Evolutionary conservation across 2,113 vertebrate species (phyloP).

Genomic region (Phrynocephalus versicolor): DNA sequence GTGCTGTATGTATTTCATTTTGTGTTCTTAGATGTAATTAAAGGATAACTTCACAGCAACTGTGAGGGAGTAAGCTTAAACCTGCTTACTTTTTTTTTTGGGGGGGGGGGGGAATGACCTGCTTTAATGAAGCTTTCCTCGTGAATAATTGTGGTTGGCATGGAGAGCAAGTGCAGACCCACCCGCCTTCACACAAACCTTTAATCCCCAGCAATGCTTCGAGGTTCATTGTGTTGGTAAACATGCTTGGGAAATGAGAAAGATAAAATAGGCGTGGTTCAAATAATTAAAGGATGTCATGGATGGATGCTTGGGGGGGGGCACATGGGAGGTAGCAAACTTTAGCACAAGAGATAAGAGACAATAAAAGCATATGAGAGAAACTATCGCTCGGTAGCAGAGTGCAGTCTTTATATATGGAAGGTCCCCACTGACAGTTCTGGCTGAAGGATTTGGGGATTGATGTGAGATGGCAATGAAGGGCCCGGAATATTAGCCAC

Average conservation of each 20-base stretch:
- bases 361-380: neutral
- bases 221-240: neutral
- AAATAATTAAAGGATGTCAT: neutral
- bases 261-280: conserved; percentile 9
- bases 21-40: conserved; percentile 5
- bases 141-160: neutral
- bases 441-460: too few relatives aligned
- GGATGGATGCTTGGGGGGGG: neutral
- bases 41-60: conserved; percentile 11
- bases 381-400: neutral
- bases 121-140: conserved; percentile 1
- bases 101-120: too few relatives aligned
- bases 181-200: neutral
- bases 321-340: neutral
- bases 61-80: neutral
- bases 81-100: neutral
- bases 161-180: too few relatives aligned
- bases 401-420: neutral
- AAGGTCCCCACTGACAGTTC: neutral
- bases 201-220: neutral
- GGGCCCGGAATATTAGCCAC: too few relatives aligned
- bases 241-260: neutral
- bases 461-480: too few relatives aligned
- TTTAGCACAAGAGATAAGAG: neutral
- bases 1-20: neutral